Conservation (phyloP, 2,888 invertebrate genomes). For the Sympetrum striolatum region DNA sequence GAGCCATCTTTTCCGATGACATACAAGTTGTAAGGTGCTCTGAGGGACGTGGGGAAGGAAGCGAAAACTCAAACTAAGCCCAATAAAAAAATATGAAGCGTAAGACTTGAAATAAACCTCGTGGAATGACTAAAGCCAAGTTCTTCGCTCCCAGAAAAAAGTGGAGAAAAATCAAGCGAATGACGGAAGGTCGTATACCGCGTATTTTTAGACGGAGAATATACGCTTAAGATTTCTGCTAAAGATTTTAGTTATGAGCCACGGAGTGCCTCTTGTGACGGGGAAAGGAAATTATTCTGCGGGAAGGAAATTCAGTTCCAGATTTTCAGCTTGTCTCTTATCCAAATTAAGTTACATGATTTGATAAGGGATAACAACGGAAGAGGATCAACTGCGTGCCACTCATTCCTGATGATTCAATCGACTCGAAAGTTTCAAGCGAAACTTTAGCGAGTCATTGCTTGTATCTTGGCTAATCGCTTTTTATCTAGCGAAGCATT, state of each 20-base stretch:
- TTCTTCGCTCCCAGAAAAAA: background rate
- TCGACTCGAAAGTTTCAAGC: too few relatives aligned
- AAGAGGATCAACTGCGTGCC: too few relatives aligned
- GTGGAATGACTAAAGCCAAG: background rate
- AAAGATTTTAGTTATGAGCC: background rate
- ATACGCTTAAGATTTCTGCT: background rate
- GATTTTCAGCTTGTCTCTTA: too few relatives aligned
- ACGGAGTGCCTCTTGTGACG: background rate
- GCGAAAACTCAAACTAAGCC: background rate
- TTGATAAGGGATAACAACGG: too few relatives aligned
- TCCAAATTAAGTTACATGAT: too few relatives aligned
- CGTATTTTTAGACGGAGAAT: background rate
- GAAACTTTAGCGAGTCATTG: too few relatives aligned
- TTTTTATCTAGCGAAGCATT: too few relatives aligned
- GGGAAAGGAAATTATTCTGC: too few relatives aligned
- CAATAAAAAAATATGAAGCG: background rate
- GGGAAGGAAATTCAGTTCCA: too few relatives aligned
- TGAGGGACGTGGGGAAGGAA: background rate
- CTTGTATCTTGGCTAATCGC: too few relatives aligned
- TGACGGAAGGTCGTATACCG: background rate
- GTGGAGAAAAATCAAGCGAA: background rate
- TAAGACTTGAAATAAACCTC: background rate
- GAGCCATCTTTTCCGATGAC: background rate
- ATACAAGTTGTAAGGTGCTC: background rate
- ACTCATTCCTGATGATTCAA: too few relatives aligned